These are phyloP conservation scores for Palythoa grandiflora DNA, from an alignment of 92 coral and sea anemone genomes.

Conservation along the genomic window DNA sequence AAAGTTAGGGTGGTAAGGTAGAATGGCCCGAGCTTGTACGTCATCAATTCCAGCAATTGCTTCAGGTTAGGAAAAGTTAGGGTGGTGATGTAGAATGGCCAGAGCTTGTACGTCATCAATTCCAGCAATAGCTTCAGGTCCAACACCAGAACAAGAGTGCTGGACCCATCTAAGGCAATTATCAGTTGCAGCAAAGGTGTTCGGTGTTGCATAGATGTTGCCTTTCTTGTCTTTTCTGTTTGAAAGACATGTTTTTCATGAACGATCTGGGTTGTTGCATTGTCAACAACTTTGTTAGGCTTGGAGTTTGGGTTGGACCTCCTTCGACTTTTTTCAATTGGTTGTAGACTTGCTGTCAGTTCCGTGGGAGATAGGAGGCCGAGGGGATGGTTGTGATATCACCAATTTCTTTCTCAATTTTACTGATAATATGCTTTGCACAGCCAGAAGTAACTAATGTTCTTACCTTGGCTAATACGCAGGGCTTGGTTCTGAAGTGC, in stretches of 20 bases:
- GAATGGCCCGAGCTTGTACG: conserved; percentile 25
- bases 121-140: neutral
- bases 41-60: conserved; percentile 12
- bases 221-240: neutral
- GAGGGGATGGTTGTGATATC: conserved; percentile 14
- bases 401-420: conserved; percentile 27
- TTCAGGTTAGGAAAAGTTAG: conserved; percentile 62
- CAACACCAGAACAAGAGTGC: conserved; percentile 19
- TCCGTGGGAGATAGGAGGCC: neutral
- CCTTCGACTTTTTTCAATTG: conserved; percentile 9
- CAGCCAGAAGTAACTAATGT: neutral
- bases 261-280: conserved; percentile 16
- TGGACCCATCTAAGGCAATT: neutral
- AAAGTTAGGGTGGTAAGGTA: conserved; percentile 30
- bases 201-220: neutral
- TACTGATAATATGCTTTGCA: conserved; percentile 19
- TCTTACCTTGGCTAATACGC: conserved; percentile 32
- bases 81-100: conserved; percentile 64
- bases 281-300: neutral
- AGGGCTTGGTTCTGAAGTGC: conserved; percentile 32
- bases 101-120: conserved; percentile 56
- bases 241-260: neutral
- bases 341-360: conserved; percentile 34
- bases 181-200: neutral
- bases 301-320: conserved; percentile 6